Base-by-base conservation (phyloP, 1,140 invertebrate genomes). In the Drosophila melanica region DNA sequence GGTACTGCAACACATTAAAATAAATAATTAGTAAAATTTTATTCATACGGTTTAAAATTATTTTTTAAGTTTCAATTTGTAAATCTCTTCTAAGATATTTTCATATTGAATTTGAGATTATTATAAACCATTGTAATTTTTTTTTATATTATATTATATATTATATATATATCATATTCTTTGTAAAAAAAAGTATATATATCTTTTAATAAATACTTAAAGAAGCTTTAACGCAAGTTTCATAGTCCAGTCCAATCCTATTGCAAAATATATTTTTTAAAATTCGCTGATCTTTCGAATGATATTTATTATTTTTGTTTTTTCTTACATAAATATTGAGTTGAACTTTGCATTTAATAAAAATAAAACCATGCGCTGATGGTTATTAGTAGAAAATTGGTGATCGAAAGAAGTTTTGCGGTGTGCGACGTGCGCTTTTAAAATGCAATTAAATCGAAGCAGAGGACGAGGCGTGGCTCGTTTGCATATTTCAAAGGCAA, bases 391-490 rank as follows among this genome's bases (percentile, higher is more conserved):
- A 71, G 55, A 65, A 76, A 65, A 59, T 42, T 50, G 37, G 54
- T 41, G 30, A 30, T 59, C 18, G 16, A 65, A n/a, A 27, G 12
- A 73, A 60, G 33, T 77, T 71, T 70, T 55, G 27, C 14, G 60
- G 50, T 51, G 18, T 62, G 44, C 44, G 33, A 65, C 55, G 30
- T 57, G 54, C n/a, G 55, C 70, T 60, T 60, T 53, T 41, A 60
- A 73, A 73, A 73, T 73, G 70, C 70, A 73, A 73, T 73, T 73
- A 73, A 73, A 73, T 60, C 44, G 64, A 68, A 55, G 42, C 27
- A 6, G 33, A 35, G 30, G 27, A 18, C 23, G n/a, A 23, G 44
- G 58, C 44, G 42, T 47, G 44, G 58, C 58, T 27, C 12, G 20
- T 60, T 60, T 60, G 58, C 58, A 60, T 60, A 48, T 60, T 47